A percentile compares a stretch with the other conserved stretches of the same genome.
phyloP scores from a whole-genome alignment of 2,797 vertebrate genomes.

The Pelochelys cantorii region DNA sequence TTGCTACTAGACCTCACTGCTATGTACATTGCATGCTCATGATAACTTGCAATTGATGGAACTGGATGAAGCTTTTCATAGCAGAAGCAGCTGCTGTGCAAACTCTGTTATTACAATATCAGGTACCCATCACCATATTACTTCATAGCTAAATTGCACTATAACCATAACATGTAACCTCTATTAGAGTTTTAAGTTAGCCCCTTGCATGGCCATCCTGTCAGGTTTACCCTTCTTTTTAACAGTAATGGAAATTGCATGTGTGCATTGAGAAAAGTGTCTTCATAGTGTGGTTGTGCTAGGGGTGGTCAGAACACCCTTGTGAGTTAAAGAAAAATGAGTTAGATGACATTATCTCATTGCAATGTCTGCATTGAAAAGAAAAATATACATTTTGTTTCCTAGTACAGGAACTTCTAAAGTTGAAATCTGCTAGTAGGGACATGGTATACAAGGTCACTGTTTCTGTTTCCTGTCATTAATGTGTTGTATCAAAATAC shows the following conservation, averaged over 20 bases:
- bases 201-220: neutral
- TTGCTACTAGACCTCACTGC: neutral
- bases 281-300: neutral
- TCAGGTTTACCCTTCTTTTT: neutral
- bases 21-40: neutral
- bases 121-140: neutral
- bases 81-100: neutral
- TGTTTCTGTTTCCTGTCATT: slow-evolving; percentile 57
- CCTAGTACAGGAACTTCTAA: neutral
- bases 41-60: neutral
- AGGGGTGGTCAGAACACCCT: slow-evolving; percentile 45
- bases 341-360: slow-evolving; percentile 61
- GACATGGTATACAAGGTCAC: slow-evolving; percentile 42
- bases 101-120: neutral
- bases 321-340: slow-evolving; percentile 51
- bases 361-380: slow-evolving; percentile 65
- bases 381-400: slow-evolving; percentile 44
- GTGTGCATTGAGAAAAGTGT: neutral
- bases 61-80: neutral
- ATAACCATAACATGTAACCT: neutral
- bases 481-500: slow-evolving; percentile 46
- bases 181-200: neutral
- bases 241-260: neutral
- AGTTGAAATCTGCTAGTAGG: slow-evolving; percentile 42
- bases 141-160: neutral